phyloP scores from a whole-genome alignment of 2,888 invertebrate species.

The Eutolmus rufibarbis region DNA sequence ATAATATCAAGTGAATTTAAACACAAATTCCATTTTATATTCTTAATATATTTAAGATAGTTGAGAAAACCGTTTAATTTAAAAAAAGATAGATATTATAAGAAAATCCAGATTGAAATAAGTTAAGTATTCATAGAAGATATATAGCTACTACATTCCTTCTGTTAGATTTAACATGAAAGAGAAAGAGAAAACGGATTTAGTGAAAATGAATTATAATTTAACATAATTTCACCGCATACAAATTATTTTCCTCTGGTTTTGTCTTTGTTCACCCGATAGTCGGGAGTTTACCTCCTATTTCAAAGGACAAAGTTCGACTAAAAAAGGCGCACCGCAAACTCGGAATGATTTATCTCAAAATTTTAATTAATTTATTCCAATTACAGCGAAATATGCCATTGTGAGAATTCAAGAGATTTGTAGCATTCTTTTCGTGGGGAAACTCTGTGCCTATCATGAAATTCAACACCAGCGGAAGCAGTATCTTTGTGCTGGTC shows the following conservation, averaged over 20 bases:
- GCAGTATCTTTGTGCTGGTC: background rate
- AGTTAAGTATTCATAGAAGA: no score
- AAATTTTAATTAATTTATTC: slow-evolving; percentile 27
- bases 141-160: background rate
- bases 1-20: no score
- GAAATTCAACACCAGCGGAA: background rate
- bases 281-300: background rate
- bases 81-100: no score
- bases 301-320: background rate
- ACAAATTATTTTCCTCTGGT: background rate
- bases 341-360: background rate
- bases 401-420: background rate
- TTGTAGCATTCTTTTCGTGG: background rate
- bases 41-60: no score
- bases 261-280: background rate
- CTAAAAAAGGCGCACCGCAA: background rate
- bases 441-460: background rate
- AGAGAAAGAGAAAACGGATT: background rate
- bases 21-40: no score
- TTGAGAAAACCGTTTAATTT: no score
- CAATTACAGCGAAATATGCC: slow-evolving; percentile 12
- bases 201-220: background rate
- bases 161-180: background rate
- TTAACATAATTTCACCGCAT: background rate
- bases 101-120: background rate